phyloP scores from a whole-genome alignment of 1,140 invertebrate species.

The Uloborus diversus region DNA sequence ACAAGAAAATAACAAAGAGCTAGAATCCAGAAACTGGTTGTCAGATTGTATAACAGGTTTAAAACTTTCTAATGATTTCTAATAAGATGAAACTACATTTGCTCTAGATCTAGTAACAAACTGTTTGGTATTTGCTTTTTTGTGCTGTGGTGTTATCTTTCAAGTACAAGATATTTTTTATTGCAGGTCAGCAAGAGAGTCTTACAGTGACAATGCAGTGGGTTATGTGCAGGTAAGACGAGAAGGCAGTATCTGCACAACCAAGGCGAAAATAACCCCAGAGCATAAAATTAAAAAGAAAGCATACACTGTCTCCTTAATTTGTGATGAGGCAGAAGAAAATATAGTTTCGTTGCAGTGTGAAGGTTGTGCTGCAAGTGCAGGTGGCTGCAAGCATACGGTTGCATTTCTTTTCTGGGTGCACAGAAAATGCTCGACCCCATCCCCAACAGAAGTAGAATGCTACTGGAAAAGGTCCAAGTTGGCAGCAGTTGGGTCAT shows the following conservation, averaged over 20 bases:
- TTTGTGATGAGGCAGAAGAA: neutral
- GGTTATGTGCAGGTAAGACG: conserved; percentile 9
- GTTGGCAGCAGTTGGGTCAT: neutral
- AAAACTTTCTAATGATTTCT: no score
- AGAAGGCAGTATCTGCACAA: neutral
- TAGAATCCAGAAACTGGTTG: no score
- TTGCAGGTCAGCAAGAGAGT: conserved; percentile 1
- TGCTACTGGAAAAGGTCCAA: conserved; percentile 10
- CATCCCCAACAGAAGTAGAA: conserved; percentile 9
- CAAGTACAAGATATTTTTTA: conserved; percentile 8
- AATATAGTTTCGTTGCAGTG: neutral
- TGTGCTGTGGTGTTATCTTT: no score
- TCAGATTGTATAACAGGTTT: no score
- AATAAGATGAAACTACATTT: no score
- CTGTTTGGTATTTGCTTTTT: no score
- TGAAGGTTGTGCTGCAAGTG: conserved; percentile 11
- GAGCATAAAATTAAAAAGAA: no score
- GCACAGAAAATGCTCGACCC: conserved; percentile 2
- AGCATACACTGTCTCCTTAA: neutral
- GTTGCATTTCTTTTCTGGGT: conserved; percentile 5
- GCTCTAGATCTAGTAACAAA: no score
- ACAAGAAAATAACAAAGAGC: no score
- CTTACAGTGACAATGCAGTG: neutral
- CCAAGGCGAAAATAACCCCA: neutral
- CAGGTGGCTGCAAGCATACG: neutral